Evolutionary conservation across 2,888 invertebrate genomes (phyloP).

Genomic region (Brachyptera risi): DNA sequence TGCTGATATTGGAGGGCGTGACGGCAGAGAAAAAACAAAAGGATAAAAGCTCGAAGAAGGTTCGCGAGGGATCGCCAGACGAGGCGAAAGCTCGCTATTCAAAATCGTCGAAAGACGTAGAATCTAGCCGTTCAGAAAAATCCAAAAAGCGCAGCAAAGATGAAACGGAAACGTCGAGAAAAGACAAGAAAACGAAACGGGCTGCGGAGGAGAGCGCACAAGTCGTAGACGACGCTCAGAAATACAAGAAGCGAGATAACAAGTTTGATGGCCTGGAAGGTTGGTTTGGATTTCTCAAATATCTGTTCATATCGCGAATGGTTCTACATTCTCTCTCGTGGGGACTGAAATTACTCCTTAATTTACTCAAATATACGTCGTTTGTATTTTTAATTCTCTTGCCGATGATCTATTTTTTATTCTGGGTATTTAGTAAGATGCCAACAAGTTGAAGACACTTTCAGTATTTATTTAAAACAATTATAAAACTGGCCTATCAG

Average conservation of each 20-base stretch:
- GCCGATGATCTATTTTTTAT: conserved; percentile 2
- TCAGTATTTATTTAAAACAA: too few species aligned
- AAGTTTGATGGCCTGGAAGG: background rate
- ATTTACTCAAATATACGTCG: background rate
- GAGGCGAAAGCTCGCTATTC: conserved; percentile 16
- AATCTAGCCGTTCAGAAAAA: background rate
- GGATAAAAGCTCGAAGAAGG: conserved; percentile 3
- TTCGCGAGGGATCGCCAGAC: background rate
- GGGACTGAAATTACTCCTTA: background rate
- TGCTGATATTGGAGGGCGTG: conserved; percentile 14
- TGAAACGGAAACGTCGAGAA: background rate
- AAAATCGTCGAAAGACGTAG: too few species aligned
- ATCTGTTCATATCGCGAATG: background rate
- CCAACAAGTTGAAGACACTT: too few species aligned
- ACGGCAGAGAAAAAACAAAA: conserved; percentile 13
- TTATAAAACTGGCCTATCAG: too few species aligned
- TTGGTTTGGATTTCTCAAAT: background rate
- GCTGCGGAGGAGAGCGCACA: background rate
- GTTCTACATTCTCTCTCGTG: background rate
- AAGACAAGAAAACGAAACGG: background rate
- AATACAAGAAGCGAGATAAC: background rate
- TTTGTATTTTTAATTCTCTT: background rate
- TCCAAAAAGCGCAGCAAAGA: background rate
- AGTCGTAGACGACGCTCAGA: too few species aligned
- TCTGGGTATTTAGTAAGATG: background rate